These are phyloP conservation scores for Argyresthia albistria DNA, from an alignment of 2,888 invertebrate genomes.

Conservation along the genomic window DNA sequence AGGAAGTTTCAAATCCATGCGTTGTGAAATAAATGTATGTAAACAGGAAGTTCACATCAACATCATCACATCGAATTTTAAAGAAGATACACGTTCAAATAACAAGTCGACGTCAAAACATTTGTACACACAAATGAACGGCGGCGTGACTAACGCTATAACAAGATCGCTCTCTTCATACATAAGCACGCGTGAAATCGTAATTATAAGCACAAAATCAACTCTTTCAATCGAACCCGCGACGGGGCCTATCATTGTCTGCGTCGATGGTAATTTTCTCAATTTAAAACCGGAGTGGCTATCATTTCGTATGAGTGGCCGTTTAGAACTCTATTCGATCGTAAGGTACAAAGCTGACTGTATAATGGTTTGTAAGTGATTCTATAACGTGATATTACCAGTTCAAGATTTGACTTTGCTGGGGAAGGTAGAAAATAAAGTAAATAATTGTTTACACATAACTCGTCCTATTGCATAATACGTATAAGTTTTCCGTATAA, in stretches of 20 bases:
- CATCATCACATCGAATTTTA: too few relatives aligned
- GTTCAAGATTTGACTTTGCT: too few relatives aligned
- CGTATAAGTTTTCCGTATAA: too few relatives aligned
- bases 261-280: constrained; percentile 6
- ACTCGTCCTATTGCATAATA: too few relatives aligned
- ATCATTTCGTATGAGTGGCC: constrained; percentile 3
- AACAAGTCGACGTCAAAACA: constrained; percentile 1
- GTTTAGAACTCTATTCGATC: constrained; percentile 2
- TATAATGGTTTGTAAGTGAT: not conserved
- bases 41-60: too few relatives aligned
- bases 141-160: constrained; percentile 60
- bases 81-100: not conserved
- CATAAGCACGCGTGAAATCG: constrained; percentile 59
- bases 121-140: constrained; percentile 34
- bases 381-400: not conserved
- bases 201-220: constrained; percentile 51
- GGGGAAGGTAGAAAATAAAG: too few relatives aligned
- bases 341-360: not conserved
- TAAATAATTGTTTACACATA: too few relatives aligned
- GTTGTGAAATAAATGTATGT: too few relatives aligned
- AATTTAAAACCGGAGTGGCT: constrained; percentile 1
- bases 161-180: constrained; percentile 44
- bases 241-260: constrained; percentile 13
- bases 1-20: too few relatives aligned
- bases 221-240: constrained; percentile 25